Base-by-base conservation (phyloP, 1,140 invertebrate species). In the Drosophila triauraria region DNA sequence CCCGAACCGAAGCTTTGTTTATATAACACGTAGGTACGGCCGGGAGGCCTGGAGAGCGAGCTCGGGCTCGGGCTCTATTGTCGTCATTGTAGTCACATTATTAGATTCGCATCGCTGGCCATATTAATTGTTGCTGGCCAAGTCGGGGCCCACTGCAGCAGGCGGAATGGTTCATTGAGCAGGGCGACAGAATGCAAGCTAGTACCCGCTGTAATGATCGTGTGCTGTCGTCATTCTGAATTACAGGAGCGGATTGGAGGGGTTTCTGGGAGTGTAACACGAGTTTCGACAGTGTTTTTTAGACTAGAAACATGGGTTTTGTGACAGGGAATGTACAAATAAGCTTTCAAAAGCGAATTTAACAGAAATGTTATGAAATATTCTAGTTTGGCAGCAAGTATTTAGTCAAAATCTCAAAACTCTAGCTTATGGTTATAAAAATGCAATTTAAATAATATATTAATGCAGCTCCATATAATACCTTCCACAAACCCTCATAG, bases 11-110 rank as follows among this genome's bases (percentile, higher is more conserved):
- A 80, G 80, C 61, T 67, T 72, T 69, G 71, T 75, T 78, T 78
- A 78, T 60, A 60, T 78, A 78, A 78, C 59, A 50, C 74, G 32
- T 43, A 68, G 35, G 30, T 13, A 62, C 44, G 43, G 23, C 20
- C 47, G 17, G 40, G 30, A 54, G 30, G 65, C 25, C 48, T 48
- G 60, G 27, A 13, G 50, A 68, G 68, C 75, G 44, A 57, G 51
- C 35, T 69, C 75, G 44, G 60, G 51, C 35, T 69, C 75, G 44
- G 61, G 57, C 53, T 75, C 76, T 82, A 87, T 86, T 85, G 83
- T 82, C 83, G 79, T 74, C 83, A 80, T 88, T 85, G 86, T 90
- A 88, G 78, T 71, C 81, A 90, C 85, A 88, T 90, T 88, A 88
- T 88, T 88, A 88, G 85, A 90, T 61, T 68, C 85, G 85, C 85